Percentiles rank a stretch among this genome's conserved stretches.
Conservation (phyloP, 2,113 vertebrate genomes). For the Psettodes erumei region DNA sequence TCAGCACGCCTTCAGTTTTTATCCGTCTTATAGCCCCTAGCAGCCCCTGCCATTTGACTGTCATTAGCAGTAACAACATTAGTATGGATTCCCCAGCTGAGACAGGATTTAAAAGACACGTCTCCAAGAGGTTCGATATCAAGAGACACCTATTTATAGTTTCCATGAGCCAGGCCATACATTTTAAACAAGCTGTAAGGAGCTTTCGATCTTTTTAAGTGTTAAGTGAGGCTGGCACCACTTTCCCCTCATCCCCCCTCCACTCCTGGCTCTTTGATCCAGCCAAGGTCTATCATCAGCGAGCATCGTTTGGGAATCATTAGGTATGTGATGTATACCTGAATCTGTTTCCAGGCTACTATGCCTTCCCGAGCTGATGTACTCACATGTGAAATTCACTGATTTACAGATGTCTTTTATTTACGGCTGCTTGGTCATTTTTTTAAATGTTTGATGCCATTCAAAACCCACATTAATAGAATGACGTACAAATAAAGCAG, state of each 20-base stretch:
- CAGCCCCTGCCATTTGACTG: conserved; percentile 29
- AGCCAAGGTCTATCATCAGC: conserved; percentile 12
- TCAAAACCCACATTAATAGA: neutral
- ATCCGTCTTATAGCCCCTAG: neutral
- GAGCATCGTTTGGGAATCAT: conserved; percentile 9
- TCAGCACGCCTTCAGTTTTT: neutral
- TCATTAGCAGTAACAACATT: conserved; percentile 47
- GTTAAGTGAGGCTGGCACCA: conserved; percentile 7
- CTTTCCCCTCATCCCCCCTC: conserved; percentile 6
- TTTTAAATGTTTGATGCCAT: neutral
- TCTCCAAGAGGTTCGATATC: conserved; percentile 36
- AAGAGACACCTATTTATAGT: conserved; percentile 50
- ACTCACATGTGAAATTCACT: neutral
- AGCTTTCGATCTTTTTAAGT: conserved; percentile 38
- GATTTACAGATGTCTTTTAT: neutral
- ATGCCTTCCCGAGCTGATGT: neutral
- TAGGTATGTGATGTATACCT: conserved; percentile 4
- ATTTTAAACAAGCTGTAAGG: conserved; percentile 44
- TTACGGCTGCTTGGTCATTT: neutral
- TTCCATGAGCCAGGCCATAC: conserved; percentile 16
- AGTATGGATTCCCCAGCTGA: conserved; percentile 48
- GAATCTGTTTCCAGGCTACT: neutral
- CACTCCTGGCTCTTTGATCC: conserved; percentile 33
- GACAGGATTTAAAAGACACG: conserved; percentile 41
- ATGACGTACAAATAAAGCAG: neutral